Evolutionary conservation across 92 coral and sea anemone species (phyloP).

Genomic region (Anthopleura xanthogrammica): DNA sequence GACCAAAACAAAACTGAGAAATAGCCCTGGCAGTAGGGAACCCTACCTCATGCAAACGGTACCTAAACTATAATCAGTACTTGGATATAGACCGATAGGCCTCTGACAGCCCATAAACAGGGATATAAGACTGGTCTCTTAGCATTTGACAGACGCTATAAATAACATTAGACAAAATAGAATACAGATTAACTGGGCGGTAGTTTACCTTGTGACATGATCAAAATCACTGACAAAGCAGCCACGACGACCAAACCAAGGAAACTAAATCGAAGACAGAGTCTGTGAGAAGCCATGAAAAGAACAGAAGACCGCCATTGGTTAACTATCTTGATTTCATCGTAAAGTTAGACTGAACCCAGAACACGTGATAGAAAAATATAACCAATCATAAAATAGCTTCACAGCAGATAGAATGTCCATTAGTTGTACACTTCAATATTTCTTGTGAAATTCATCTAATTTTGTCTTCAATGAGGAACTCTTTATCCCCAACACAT

Average conservation of each 20-base stretch:
- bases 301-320: neutral
- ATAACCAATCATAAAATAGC: neutral
- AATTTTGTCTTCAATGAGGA: neutral
- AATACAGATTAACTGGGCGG: neutral
- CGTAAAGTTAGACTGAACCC: neutral
- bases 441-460: neutral
- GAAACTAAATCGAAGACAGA: conserved; percentile 50
- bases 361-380: neutral
- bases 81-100: neutral
- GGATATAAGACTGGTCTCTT: neutral
- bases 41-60: too few species aligned
- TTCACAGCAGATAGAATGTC: neutral
- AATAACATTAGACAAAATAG: neutral
- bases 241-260: conserved; percentile 36
- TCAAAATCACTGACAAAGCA: conserved; percentile 39
- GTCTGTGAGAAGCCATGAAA: conserved; percentile 47
- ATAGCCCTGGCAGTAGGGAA: too few species aligned
- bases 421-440: neutral
- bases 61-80: too few species aligned
- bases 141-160: conserved; percentile 12
- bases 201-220: conserved; percentile 51
- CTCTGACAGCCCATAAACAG: neutral
- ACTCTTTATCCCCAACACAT: neutral
- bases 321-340: neutral
- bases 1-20: too few species aligned